phyloP scores from a whole-genome alignment of 2,797 vertebrate genomes.

The Anolis apletophallus region DNA sequence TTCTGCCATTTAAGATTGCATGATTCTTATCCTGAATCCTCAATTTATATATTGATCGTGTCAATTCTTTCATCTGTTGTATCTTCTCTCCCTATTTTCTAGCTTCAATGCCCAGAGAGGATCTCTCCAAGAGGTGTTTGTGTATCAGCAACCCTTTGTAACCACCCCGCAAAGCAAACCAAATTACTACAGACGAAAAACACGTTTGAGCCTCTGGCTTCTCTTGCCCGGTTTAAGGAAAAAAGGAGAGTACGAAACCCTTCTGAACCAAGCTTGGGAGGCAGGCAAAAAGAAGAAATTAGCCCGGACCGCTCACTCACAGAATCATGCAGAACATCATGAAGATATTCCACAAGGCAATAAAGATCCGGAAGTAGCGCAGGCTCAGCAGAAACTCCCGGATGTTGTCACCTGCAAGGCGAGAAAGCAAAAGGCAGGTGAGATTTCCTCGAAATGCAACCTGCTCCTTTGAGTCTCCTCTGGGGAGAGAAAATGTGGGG shows the following conservation, averaged over 20 bases:
- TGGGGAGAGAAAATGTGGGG: no score
- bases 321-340: constrained; percentile 99
- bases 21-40: no score
- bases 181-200: not conserved
- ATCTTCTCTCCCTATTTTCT: no score
- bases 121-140: no score
- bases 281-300: not conserved
- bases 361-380: constrained; percentile 96
- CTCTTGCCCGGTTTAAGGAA: not conserved
- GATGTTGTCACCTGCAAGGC: constrained; percentile 90
- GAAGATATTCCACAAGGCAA: constrained; percentile 97
- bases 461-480: not conserved
- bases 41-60: no score
- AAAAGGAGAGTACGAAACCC: not conserved
- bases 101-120: no score
- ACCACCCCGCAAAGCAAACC: not conserved
- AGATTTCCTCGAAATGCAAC: rapidly evolving
- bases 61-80: no score
- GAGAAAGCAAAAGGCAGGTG: not conserved
- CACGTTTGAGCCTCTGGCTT: not conserved
- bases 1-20: no score
- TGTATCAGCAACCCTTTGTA: not conserved
- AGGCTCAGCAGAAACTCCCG: constrained; percentile 96
- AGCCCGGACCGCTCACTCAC: constrained; percentile 80
- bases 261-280: rapidly evolving